Conservation (phyloP, 2,113 vertebrate species). For the Psophia crepitans region DNA sequence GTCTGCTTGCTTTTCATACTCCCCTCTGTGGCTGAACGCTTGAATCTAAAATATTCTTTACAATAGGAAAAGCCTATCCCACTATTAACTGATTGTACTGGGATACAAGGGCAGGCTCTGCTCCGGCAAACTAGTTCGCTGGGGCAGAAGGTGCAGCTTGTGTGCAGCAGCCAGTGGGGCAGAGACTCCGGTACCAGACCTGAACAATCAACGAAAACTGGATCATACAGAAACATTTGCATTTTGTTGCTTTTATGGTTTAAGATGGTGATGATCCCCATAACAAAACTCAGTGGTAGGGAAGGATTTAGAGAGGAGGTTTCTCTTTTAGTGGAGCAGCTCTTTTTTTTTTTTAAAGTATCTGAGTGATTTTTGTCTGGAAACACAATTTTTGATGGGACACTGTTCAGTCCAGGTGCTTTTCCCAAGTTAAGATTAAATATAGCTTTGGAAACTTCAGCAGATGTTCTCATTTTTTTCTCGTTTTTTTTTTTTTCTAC, state of each 20-base stretch:
- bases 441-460: constrained; percentile 35
- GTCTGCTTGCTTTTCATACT: background rate
- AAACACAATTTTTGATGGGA: constrained; percentile 31
- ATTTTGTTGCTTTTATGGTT: background rate
- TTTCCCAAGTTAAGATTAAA: constrained; percentile 46
- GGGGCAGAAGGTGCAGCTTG: background rate
- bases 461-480: constrained; percentile 26
- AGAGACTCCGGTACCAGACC: background rate
- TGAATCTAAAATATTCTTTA: background rate
- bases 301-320: background rate
- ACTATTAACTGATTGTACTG: background rate
- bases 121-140: background rate
- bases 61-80: background rate
- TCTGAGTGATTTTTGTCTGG: background rate
- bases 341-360: background rate
- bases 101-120: background rate
- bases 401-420: constrained; percentile 37
- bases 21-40: background rate
- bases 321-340: background rate
- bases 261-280: background rate
- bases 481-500: background rate
- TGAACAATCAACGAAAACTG: background rate
- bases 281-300: background rate
- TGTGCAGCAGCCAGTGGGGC: background rate
- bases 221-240: background rate